A percentile compares a stretch with the other conserved stretches of the same genome.
Conservation (phyloP, 2,113 vertebrate genomes). For the Protomyctophum bolini region DNA sequence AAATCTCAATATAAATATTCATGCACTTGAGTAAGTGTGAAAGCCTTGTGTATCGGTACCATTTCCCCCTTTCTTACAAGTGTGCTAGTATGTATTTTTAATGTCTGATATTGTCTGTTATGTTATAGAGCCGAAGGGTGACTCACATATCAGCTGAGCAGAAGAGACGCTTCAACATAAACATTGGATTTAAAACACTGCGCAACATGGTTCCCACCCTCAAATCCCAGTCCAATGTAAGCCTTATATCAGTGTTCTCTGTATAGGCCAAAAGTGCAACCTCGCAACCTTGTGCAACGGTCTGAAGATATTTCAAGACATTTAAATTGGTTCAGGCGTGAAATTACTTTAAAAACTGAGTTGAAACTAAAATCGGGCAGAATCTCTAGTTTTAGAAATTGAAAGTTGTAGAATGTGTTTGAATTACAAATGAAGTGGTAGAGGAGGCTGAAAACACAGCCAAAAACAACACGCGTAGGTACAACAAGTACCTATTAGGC, state of each 20-base stretch:
- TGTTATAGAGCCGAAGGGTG: constrained; percentile 84
- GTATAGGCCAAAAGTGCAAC: too few relatives aligned
- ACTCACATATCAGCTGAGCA: constrained; percentile 92
- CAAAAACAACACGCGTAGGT: too few relatives aligned
- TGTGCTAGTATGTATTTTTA: constrained; percentile 1
- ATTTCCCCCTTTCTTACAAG: background rate
- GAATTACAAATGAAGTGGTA: too few relatives aligned
- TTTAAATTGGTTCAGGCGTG: too few relatives aligned
- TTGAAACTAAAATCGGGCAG: too few relatives aligned
- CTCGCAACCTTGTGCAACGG: too few relatives aligned
- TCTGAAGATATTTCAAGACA: too few relatives aligned
- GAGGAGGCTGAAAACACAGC: too few relatives aligned
- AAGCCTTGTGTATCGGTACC: background rate
- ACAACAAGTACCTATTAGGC: too few relatives aligned
- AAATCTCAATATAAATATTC: constrained; percentile 22
- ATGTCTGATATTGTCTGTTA: background rate
- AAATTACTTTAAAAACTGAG: too few relatives aligned
- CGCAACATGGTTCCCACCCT: constrained; percentile 85
- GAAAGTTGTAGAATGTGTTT: too few relatives aligned
- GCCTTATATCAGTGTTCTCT: constrained; percentile 25
- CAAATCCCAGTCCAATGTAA: constrained; percentile 84
- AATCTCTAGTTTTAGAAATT: too few relatives aligned
- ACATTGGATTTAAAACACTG: constrained; percentile 88
- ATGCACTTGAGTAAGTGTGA: background rate
- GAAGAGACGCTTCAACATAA: constrained; percentile 93